Evolutionary conservation across 1,140 invertebrate genomes (phyloP).

Genomic region (Stenopsyche tienmushanensis): DNA sequence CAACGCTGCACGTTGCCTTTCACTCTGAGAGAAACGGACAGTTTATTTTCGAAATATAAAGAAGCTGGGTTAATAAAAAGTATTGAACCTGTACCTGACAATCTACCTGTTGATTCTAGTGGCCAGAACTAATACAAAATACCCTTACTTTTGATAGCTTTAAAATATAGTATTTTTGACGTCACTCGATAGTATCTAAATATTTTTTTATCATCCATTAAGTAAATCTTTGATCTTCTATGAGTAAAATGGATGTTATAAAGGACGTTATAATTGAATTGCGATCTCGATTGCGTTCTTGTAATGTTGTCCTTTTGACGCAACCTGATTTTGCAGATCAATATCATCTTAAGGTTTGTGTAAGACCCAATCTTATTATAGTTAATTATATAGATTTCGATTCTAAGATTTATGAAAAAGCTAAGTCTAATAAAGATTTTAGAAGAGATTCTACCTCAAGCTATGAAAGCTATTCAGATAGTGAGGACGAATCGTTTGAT

Average conservation of each 20-base stretch:
- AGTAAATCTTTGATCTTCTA: background rate
- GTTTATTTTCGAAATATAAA: constrained; percentile 43
- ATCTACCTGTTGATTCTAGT: too few relatives aligned
- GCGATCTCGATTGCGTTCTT: constrained; percentile 56
- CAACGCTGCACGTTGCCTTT: constrained; percentile 75
- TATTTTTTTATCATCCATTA: background rate
- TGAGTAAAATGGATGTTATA: constrained; percentile 33
- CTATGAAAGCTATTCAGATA: constrained; percentile 37
- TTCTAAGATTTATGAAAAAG: constrained; percentile 42
- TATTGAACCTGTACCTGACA: too few relatives aligned
- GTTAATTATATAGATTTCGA: constrained; percentile 49
- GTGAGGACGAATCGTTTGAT: constrained; percentile 38
- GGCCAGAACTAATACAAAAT: too few relatives aligned
- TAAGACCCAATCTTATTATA: constrained; percentile 51
- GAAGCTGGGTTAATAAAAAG: background rate
- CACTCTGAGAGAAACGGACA: constrained; percentile 64
- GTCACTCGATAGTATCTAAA: background rate
- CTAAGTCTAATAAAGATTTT: constrained; percentile 43
- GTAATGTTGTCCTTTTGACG: constrained; percentile 56
- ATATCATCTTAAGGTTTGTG: constrained; percentile 53
- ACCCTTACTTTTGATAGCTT: background rate
- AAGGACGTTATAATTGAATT: constrained; percentile 56
- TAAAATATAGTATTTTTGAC: background rate
- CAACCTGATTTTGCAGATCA: constrained; percentile 50
- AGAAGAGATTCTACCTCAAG: constrained; percentile 38